Conservation (phyloP, 2,797 vertebrate genomes). For the Rhynchotus rufescens region DNA sequence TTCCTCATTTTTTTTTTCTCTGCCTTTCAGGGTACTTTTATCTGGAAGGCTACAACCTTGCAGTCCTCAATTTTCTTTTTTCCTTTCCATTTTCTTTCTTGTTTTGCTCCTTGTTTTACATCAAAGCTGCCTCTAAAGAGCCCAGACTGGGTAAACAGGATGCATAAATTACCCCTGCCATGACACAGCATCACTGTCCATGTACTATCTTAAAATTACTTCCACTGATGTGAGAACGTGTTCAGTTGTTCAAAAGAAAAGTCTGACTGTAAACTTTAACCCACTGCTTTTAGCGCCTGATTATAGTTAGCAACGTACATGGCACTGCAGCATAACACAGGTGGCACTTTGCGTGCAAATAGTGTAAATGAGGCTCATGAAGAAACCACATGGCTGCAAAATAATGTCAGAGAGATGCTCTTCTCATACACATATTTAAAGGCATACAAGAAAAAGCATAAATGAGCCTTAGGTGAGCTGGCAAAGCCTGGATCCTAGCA, state of each 20-base stretch:
- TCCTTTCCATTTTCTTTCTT: neutral
- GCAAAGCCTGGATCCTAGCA: neutral
- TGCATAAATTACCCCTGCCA: neutral
- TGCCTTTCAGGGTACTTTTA: neutral
- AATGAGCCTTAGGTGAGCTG: neutral
- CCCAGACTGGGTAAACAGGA: neutral
- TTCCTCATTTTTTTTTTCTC: no score
- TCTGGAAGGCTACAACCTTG: neutral
- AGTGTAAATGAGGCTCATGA: no score
- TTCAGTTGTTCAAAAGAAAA: neutral
- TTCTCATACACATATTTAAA: neutral
- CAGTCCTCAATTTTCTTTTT: neutral
- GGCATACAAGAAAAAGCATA: neutral
- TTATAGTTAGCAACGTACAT: neutral
- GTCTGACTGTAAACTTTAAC: neutral
- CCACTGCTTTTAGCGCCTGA: neutral
- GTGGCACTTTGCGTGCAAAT: neutral
- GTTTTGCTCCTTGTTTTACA: neutral
- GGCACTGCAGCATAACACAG: neutral
- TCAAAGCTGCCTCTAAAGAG: neutral
- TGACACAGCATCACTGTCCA: neutral
- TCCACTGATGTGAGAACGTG: neutral
- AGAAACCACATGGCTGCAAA: accelerated
- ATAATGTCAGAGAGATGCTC: neutral
- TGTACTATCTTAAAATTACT: neutral